These are phyloP conservation scores for Pontoporia blainvillei DNA, from an alignment of 2,113 vertebrate genomes.

Conservation along the genomic window DNA sequence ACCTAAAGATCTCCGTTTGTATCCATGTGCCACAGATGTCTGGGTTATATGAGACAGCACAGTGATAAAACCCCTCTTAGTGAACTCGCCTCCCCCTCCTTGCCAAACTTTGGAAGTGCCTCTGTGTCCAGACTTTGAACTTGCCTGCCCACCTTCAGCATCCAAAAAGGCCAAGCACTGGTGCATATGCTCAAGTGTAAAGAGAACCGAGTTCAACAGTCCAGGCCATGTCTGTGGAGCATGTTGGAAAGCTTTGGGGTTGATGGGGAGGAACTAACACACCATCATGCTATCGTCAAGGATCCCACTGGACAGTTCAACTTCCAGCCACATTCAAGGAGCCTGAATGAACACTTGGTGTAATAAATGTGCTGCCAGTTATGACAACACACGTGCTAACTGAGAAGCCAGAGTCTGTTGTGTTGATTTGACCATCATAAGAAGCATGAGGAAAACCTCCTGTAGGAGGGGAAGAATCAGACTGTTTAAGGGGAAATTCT, in stretches of 20 bases:
- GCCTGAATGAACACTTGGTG: neutral
- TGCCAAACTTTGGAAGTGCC: conserved; percentile 83
- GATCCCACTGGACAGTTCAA: neutral
- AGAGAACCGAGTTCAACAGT: neutral
- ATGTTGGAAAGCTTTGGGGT: neutral
- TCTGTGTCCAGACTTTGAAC: conserved; percentile 77
- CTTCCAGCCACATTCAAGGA: neutral
- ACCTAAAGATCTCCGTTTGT: conserved; percentile 69
- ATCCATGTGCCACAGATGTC: neutral
- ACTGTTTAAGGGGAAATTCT: neutral
- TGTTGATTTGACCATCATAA: neutral
- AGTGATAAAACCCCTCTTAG: conserved; percentile 66
- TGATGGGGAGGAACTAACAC: neutral
- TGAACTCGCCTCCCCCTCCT: conserved; percentile 64
- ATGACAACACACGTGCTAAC: neutral
- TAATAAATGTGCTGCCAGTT: neutral
- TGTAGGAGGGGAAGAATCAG: neutral
- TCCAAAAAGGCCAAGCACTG: neutral
- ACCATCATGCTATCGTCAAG: neutral
- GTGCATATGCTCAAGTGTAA: neutral
- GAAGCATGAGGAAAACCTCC: neutral
- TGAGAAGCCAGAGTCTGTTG: neutral
- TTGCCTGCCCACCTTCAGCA: conserved; percentile 32
- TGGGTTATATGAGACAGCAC: conserved; percentile 63
- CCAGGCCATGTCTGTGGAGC: neutral